These are phyloP conservation scores for Agonum fuliginosum DNA, from an alignment of 2,888 invertebrate genomes.

Conservation along the genomic window DNA sequence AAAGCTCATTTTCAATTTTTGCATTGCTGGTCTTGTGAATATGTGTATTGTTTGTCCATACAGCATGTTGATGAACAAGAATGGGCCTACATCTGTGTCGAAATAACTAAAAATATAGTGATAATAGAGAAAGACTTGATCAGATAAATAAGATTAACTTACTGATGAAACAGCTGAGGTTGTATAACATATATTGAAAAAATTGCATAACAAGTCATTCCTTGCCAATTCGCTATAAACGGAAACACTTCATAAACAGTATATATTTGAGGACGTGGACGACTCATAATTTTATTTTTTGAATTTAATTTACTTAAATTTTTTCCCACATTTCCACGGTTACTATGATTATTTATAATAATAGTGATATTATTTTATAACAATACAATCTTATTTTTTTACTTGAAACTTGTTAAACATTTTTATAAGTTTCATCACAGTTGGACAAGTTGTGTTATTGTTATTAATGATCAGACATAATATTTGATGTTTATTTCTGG, in stretches of 20 bases:
- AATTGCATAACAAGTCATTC: not conserved
- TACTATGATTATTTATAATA: not conserved
- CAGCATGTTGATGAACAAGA: conserved; percentile 65
- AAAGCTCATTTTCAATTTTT: conserved; percentile 52
- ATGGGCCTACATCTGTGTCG: conserved; percentile 60
- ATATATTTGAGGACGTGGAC: too few relatives aligned
- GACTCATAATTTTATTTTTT: not conserved
- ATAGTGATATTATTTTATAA: not conserved
- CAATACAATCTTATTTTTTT: not conserved
- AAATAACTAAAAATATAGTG: conserved; percentile 55
- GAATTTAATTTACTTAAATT: not conserved
- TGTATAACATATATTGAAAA: not conserved
- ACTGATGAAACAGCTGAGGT: not conserved
- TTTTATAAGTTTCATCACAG: too few relatives aligned
- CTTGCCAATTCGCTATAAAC: not conserved
- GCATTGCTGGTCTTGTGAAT: conserved; percentile 64
- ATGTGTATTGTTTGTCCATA: conserved; percentile 65
- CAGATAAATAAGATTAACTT: not conserved
- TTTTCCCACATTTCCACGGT: not conserved
- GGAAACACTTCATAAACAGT: not conserved
- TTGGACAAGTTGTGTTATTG: too few relatives aligned
- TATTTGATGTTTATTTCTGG: too few relatives aligned
- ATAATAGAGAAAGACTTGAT: conserved; percentile 6
- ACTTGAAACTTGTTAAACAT: too few relatives aligned
- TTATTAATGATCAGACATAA: too few relatives aligned